These are phyloP conservation scores for Charina bottae DNA, from an alignment of 2,113 vertebrate genomes.

Conservation along the genomic window DNA sequence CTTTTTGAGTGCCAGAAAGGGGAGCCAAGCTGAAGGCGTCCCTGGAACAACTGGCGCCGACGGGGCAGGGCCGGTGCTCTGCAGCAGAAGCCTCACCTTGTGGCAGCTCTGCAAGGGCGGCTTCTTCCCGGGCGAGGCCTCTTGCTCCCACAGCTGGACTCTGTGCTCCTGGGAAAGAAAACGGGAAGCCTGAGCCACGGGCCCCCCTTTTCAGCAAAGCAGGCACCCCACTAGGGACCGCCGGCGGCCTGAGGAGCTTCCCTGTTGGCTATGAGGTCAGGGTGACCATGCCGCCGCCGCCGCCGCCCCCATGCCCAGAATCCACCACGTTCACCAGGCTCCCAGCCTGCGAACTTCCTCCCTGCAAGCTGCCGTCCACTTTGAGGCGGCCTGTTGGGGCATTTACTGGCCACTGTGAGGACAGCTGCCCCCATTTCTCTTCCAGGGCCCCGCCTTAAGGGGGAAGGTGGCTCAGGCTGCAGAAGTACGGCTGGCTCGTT, in stretches of 20 bases:
- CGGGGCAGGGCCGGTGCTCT: neutral
- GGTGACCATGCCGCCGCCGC: neutral
- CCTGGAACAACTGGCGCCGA: neutral
- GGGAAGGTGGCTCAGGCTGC: no score
- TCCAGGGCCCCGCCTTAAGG: no score
- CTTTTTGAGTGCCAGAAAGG: neutral
- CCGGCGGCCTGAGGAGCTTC: neutral
- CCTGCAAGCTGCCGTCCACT: neutral
- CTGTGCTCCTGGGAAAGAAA: neutral
- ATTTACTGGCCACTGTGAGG: neutral
- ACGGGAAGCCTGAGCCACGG: neutral
- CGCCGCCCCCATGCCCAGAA: neutral
- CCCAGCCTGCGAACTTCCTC: no score
- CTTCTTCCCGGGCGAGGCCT: neutral
- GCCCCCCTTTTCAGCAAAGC: neutral
- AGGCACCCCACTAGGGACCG: neutral
- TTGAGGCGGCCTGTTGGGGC: neutral
- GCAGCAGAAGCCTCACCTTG: neutral
- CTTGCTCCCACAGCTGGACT: neutral
- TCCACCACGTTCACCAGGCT: neutral
- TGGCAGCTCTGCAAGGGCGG: accelerated
- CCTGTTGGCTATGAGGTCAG: neutral
- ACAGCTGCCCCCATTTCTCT: neutral
- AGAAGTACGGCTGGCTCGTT: no score
- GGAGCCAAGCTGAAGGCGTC: neutral